Evolutionary conservation across 2,888 invertebrate genomes (phyloP), one percentile per base, ranked within the genome.

Genomic region (Andricus quercusramuli): DNA sequence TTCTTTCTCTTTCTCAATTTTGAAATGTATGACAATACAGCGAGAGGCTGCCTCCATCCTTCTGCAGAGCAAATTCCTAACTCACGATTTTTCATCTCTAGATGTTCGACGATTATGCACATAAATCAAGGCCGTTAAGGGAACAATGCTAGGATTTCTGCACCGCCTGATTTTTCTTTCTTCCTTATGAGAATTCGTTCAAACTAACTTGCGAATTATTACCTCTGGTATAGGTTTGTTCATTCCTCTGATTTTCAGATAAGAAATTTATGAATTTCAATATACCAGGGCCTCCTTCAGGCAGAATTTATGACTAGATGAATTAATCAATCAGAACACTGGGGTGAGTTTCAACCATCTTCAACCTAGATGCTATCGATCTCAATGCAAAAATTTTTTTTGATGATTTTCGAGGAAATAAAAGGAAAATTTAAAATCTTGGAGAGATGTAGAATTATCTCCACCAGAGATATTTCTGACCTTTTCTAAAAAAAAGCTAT

Each of bases 21-120:
- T 20, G 13, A 56, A 56, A 70, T 51, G 17, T 74, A 74, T 51
- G 74, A 74, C 56, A 74, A 74, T 15, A 32, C 20, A 56, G 11
- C 29, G 51, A 17, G 44, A 47, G 41, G 29, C 51, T 6, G 32
- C 29, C 51, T 70, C 25, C 32, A 47, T 51, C 51, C 20, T 51
- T 25, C 47, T 51, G 47, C 32, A n/a, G 74, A 56, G 22, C n/a
- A 74, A 74, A 56, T 47, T 74, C 51, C 51, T 56, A 74, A 74
- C 74, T 56, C 13, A n/a, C 51, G 20, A 74, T 74, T 74, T 56
- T 74, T 74, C 74, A 37, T 29, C 74, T 74, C 56, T 74, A 32
- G 56, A 56, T 51, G 37, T 74, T 74, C 56, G 56, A 51, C 56
- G 74, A 74, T 74, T 74, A 74, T 74, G 74, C 74, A 74, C 74